These are phyloP conservation scores for Drosophila fulvimacula DNA, from an alignment of 2,888 invertebrate species.

Conservation along the genomic window DNA sequence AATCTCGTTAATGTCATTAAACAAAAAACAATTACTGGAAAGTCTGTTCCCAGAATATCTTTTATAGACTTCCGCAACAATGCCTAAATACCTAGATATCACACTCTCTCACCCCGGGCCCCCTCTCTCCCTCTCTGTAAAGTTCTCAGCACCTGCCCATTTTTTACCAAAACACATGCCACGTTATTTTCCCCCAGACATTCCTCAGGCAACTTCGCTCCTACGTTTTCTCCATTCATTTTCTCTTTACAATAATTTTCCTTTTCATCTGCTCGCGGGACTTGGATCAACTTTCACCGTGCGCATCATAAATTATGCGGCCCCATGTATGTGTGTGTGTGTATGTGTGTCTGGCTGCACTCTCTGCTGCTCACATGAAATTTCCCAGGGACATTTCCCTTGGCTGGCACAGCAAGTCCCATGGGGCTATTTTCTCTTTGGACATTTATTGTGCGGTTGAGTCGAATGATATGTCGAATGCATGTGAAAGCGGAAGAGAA, in stretches of 20 bases:
- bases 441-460: constrained; percentile 77
- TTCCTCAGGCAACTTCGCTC: neutral
- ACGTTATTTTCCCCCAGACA: constrained; percentile 9
- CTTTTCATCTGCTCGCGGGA: constrained; percentile 70
- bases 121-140: neutral
- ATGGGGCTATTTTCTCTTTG: constrained; percentile 51
- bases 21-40: constrained; percentile 3
- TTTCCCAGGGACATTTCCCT: constrained; percentile 48
- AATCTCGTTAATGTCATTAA: neutral
- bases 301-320: constrained; percentile 74
- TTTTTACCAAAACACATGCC: constrained; percentile 56
- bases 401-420: constrained; percentile 1
- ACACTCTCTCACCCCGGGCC: neutral
- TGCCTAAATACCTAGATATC: constrained; percentile 15
- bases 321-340: constrained; percentile 1
- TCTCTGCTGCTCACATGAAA: constrained; percentile 52
- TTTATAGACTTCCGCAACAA: constrained; percentile 35
- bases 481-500: neutral
- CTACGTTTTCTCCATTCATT: constrained; percentile 17
- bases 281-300: constrained; percentile 75
- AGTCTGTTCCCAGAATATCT: constrained; percentile 21
- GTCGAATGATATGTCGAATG: constrained; percentile 66
- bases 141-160: constrained; percentile 44
- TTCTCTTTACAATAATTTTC: constrained; percentile 21
- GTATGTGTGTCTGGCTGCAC: constrained; percentile 13